Evolutionary conservation across 2,888 invertebrate species (phyloP).

Genomic region (Synanthedon myopaeformis): DNA sequence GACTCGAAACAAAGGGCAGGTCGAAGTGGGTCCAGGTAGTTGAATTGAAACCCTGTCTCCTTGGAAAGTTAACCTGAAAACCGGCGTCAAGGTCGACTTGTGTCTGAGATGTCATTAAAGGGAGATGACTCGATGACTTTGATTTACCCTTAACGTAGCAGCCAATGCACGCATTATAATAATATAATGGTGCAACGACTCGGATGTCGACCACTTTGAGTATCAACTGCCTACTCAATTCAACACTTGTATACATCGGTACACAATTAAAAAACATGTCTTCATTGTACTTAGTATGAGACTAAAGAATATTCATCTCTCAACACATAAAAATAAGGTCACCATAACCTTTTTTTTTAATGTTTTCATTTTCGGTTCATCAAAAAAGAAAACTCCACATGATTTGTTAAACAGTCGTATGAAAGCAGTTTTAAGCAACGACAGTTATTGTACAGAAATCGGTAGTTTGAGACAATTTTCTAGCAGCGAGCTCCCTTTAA

Average conservation of each 20-base stretch:
- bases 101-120: slow-evolving; percentile 44
- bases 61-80: slow-evolving; percentile 38
- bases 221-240: too few relatives aligned
- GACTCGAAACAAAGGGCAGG: neutral
- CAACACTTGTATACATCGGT: too few relatives aligned
- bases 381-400: too few relatives aligned
- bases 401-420: too few relatives aligned
- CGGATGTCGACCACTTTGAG: neutral
- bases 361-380: too few relatives aligned
- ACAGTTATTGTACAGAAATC: neutral
- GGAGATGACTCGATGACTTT: slow-evolving; percentile 53
- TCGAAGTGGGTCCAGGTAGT: neutral
- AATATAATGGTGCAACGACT: slow-evolving; percentile 8
- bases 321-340: too few relatives aligned
- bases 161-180: slow-evolving; percentile 45
- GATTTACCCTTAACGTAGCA: slow-evolving; percentile 43
- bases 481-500: neutral
- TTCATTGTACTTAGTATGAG: too few relatives aligned
- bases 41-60: slow-evolving; percentile 16
- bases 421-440: too few relatives aligned
- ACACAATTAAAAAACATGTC: too few relatives aligned
- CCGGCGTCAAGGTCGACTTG: slow-evolving; percentile 42
- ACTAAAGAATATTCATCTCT: too few relatives aligned
- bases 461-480: neutral
- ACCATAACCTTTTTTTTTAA: too few relatives aligned